Conservation (phyloP, 2,113 vertebrate genomes). For the Amazona guildingii region DNA sequence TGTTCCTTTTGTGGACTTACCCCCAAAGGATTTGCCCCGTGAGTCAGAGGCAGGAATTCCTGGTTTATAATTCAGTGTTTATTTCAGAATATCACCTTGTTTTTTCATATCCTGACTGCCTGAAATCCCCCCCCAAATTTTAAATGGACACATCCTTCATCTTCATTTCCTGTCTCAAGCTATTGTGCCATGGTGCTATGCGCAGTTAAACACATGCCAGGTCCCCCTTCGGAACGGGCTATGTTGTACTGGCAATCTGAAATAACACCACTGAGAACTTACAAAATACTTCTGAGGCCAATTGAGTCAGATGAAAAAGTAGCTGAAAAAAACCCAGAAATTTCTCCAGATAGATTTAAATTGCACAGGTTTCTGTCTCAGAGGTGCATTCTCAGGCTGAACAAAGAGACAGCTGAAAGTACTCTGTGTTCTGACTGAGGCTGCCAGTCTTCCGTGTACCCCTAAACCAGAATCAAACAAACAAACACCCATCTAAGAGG, state of each 20-base stretch:
- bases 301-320: not conserved
- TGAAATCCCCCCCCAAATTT: not conserved
- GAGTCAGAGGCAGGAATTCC: slow-evolving; percentile 68
- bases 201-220: not conserved
- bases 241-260: not conserved
- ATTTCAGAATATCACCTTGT: slow-evolving; percentile 61
- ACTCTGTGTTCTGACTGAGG: slow-evolving; percentile 12
- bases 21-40: slow-evolving; percentile 56
- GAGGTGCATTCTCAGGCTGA: not conserved
- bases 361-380: slow-evolving; percentile 3
- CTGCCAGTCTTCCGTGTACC: slow-evolving; percentile 47
- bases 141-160: slow-evolving; percentile 26
- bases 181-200: not conserved
- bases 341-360: not conserved
- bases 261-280: not conserved
- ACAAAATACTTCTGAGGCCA: not conserved
- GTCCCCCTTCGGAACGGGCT: not conserved
- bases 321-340: not conserved
- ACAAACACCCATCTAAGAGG: slow-evolving; percentile 29
- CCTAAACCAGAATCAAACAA: slow-evolving; percentile 37
- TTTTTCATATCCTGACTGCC: slow-evolving; percentile 45
- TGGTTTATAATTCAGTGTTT: slow-evolving; percentile 64
- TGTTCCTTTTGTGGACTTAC: slow-evolving; percentile 39
- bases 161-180: slow-evolving; percentile 12
- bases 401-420: slow-evolving; percentile 25